Conservation (phyloP, 2,888 invertebrate species). For the Hirudinaria manillensis region DNA sequence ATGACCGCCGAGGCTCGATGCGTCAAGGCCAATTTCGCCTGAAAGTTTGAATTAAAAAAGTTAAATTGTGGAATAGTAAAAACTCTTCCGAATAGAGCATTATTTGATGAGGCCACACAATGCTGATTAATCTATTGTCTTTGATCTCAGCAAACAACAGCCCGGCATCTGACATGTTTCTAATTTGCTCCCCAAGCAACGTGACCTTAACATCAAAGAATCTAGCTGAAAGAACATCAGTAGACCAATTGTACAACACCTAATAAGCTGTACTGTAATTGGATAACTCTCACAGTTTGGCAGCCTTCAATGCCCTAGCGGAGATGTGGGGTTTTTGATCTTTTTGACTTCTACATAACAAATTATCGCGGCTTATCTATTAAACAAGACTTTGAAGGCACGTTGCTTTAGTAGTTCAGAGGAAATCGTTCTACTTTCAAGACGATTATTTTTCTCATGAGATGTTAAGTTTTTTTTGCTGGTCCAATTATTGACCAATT, state of each 20-base stretch:
- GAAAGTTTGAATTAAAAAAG: background rate
- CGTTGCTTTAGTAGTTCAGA: too few species aligned
- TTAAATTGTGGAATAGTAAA: background rate
- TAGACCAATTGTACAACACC: background rate
- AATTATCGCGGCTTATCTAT: too few species aligned
- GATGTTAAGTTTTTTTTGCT: too few species aligned
- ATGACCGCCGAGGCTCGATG: constrained; percentile 32
- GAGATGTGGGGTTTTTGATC: too few species aligned
- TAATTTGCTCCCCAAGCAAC: constrained; percentile 3
- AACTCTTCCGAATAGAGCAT: background rate
- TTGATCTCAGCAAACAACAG: background rate
- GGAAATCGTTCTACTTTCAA: too few species aligned
- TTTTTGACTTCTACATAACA: too few species aligned
- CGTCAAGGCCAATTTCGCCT: constrained; percentile 32
- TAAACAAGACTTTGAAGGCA: too few species aligned
- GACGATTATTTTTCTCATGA: too few species aligned
- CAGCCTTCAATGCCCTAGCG: too few species aligned
- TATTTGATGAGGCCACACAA: background rate
- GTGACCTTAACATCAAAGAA: constrained; percentile 7
- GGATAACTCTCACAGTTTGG: background rate
- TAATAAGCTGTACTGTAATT: constrained; percentile 6
- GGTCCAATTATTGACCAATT: too few species aligned
- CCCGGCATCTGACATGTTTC: constrained; percentile 3
- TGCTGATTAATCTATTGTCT: constrained; percentile 8
- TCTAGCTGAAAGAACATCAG: constrained; percentile 1